Percentiles rank a stretch among this genome's conserved stretches.
Conservation (phyloP, 2,113 vertebrate genomes). For the Myiopsitta monachus region DNA sequence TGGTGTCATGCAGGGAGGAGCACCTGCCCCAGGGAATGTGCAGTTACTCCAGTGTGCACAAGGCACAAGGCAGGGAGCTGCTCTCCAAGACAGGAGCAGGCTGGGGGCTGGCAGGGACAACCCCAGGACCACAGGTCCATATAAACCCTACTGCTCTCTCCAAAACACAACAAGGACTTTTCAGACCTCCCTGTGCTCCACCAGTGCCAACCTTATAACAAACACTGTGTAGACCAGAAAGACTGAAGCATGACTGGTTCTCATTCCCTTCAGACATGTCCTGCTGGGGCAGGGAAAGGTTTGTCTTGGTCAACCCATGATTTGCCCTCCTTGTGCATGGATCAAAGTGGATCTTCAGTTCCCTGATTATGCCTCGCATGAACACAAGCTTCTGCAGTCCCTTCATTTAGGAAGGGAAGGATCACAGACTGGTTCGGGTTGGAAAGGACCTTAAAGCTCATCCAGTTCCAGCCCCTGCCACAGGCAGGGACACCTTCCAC, state of each 20-base stretch:
- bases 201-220: not conserved
- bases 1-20: not conserved
- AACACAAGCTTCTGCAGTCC: not conserved
- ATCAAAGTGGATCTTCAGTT: not conserved
- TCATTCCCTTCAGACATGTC: not conserved
- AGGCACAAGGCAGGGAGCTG: not conserved
- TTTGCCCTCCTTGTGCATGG: not conserved
- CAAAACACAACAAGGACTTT: not conserved
- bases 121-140: fast-evolving
- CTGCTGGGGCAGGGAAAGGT: not conserved
- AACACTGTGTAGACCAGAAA: not conserved
- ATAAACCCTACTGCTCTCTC: not conserved
- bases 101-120: not conserved
- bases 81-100: not conserved
- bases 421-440: not conserved
- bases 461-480: not conserved
- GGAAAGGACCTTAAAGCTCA: not conserved
- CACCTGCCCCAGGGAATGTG: fast-evolving
- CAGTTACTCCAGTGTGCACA: not conserved
- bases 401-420: not conserved
- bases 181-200: not conserved
- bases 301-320: not conserved
- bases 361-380: not conserved
- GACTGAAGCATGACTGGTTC: not conserved
- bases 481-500: not conserved